phyloP scores from a whole-genome alignment of 2,113 vertebrate genomes.

The Leucopsar rothschildi region DNA sequence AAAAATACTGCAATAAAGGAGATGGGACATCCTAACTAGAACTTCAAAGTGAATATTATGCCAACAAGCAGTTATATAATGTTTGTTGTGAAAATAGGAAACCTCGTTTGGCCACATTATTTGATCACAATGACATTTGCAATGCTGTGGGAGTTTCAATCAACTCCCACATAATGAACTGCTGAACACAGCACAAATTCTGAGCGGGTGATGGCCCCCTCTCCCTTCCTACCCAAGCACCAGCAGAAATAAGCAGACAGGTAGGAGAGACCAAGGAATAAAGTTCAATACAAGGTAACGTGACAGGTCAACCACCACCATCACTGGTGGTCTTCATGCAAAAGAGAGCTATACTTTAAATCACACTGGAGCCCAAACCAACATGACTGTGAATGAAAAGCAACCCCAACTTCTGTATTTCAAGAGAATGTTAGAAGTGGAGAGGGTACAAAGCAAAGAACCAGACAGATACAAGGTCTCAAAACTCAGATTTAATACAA shows the following conservation, averaged over 20 bases:
- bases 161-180: neutral
- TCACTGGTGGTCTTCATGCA: neutral
- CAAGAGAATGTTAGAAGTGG: neutral
- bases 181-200: neutral
- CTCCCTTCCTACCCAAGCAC: neutral
- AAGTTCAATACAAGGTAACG: neutral
- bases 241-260: neutral
- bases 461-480: neutral
- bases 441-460: neutral
- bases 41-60: neutral
- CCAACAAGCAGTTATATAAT: neutral
- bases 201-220: neutral
- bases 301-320: neutral
- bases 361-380: neutral
- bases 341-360: neutral
- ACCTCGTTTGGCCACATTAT: neutral
- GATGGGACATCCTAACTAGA: neutral
- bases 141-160: neutral
- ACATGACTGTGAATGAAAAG: neutral
- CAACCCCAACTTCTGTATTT: neutral
- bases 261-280: neutral
- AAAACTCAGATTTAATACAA: neutral
- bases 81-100: neutral
- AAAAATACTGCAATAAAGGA: neutral
- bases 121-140: neutral